Percentiles rank a stretch among this genome's conserved stretches.
Conservation (phyloP, 2,888 invertebrate genomes). For the Agelastica alni region DNA sequence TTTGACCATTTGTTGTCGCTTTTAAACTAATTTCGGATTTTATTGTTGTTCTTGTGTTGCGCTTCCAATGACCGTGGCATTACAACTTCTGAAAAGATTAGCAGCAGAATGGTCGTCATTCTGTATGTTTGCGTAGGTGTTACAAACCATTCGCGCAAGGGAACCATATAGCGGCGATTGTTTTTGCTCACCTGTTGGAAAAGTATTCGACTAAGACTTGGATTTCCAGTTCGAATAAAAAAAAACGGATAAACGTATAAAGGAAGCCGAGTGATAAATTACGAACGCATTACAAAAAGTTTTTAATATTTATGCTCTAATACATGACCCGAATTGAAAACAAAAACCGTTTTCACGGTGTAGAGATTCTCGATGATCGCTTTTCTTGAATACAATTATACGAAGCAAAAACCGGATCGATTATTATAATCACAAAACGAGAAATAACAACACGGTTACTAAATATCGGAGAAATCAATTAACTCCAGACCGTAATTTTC, state of each 20-base stretch:
- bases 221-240: no score
- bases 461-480: constrained; percentile 29
- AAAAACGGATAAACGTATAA: no score
- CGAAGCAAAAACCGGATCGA: constrained; percentile 6
- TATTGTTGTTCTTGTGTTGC: constrained; percentile 31
- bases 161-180: no score
- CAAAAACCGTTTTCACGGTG: constrained; percentile 9
- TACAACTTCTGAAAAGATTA: constrained; percentile 30
- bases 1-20: constrained; percentile 36
- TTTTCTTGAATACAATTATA: constrained; percentile 14
- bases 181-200: no score
- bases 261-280: no score
- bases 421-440: constrained; percentile 13
- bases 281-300: no score
- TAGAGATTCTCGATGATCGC: constrained; percentile 1
- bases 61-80: constrained; percentile 29
- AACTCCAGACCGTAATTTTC: constrained; percentile 26
- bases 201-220: no score
- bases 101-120: constrained; percentile 5
- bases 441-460: constrained; percentile 11
- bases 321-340: no score
- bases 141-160: no score
- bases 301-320: no score
- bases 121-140: constrained; percentile 21
- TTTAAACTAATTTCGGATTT: constrained; percentile 32